These are phyloP conservation scores for Aurelia sp. DNA, from an alignment of 30 jellyfish, hydroid and myxozoan genomes.

Conservation along the genomic window DNA sequence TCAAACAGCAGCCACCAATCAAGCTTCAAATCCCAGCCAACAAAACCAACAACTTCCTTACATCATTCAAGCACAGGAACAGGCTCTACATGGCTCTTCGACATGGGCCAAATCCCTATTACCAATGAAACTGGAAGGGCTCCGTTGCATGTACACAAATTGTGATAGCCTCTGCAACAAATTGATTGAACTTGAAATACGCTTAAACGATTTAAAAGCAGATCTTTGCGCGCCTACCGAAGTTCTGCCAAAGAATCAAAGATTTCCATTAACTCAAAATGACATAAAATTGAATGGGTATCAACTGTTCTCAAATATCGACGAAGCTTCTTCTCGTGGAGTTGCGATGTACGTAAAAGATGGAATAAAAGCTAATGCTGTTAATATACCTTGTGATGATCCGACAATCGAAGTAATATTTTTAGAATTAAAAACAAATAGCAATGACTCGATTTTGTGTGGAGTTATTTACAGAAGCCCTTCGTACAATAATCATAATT, in stretches of 20 bases:
- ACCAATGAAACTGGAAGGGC: too few species aligned
- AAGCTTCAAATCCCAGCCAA: too few species aligned
- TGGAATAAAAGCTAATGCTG: not conserved
- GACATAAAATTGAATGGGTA: not conserved
- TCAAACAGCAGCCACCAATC: too few species aligned
- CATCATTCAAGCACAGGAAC: too few species aligned
- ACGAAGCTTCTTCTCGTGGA: not conserved
- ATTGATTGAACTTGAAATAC: not conserved
- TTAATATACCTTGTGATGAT: not conserved
- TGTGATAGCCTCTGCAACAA: not conserved
- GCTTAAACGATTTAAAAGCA: not conserved
- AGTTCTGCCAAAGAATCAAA: not conserved
- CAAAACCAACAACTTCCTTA: too few species aligned
- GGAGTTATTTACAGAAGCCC: conserved; percentile 32
- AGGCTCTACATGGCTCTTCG: too few species aligned
- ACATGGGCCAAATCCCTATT: too few species aligned
- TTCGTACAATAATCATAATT: conserved; percentile 6
- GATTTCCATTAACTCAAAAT: not conserved
- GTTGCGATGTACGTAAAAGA: not conserved
- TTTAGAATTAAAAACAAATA: not conserved
- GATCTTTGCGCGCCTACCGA: not conserved
- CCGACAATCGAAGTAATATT: not conserved
- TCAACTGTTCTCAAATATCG: not conserved
- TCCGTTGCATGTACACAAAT: not conserved
- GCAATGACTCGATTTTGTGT: not conserved